These are phyloP conservation scores for Aplidium turbinatum DNA, from an alignment of 23 tunicate genomes.

Conservation along the genomic window DNA sequence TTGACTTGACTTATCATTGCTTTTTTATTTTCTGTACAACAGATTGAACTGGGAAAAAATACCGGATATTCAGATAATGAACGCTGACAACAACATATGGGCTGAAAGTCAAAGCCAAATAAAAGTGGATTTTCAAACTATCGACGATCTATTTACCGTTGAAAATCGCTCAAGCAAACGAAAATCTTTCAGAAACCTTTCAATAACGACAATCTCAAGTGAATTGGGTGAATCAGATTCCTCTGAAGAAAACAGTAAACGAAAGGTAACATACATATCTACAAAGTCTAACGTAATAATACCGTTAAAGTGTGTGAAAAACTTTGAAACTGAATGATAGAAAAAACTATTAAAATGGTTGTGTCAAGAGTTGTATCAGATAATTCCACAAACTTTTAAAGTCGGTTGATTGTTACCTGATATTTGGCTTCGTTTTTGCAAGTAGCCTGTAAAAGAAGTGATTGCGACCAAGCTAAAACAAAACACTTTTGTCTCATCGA, in stretches of 20 bases:
- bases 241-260: conserved; percentile 33
- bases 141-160: conserved; percentile 70
- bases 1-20: too few species aligned
- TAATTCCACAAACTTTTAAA: too few species aligned
- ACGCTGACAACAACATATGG: conserved; percentile 56
- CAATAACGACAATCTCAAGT: not conserved
- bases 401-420: too few species aligned
- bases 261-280: conserved; percentile 32
- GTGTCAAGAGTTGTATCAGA: too few species aligned
- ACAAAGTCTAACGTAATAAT: too few species aligned
- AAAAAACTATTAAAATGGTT: too few species aligned
- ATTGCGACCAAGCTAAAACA: too few species aligned
- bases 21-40: too few species aligned
- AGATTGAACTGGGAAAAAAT: conserved; percentile 83
- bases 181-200: conserved; percentile 33
- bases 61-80: conserved; percentile 64
- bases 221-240: conserved; percentile 32
- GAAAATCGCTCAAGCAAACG: conserved; percentile 28
- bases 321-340: not conserved
- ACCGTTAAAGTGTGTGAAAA: not conserved
- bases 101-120: conserved; percentile 33
- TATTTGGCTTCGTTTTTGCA: too few species aligned
- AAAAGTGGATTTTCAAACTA: conserved; percentile 53
- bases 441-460: too few species aligned
- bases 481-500: too few species aligned